A percentile compares a stretch with the other conserved stretches of the same genome.
phyloP scores from a whole-genome alignment of 1,140 invertebrate genomes.

The Scaptomyza montana region DNA sequence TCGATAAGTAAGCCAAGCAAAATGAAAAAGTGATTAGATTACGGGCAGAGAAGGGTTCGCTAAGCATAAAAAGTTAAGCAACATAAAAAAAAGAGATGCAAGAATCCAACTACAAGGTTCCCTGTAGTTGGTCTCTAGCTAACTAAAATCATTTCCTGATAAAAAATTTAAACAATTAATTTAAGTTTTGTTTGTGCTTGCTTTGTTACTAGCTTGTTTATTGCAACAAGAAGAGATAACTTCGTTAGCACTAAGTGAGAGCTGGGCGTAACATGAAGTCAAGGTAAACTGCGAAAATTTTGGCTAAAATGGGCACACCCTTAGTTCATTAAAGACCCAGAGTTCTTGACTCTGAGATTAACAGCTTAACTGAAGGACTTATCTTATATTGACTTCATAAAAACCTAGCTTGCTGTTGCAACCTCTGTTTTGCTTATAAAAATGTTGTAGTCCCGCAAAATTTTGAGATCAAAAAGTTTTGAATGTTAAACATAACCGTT shows the following conservation, averaged over 20 bases:
- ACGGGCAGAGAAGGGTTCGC: conserved; percentile 49
- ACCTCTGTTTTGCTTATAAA: too few relatives aligned
- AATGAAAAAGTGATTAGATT: conserved; percentile 65
- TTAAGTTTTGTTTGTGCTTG: too few relatives aligned
- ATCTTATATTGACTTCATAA: background rate
- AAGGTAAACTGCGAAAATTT: too few relatives aligned
- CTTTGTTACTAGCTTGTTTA: too few relatives aligned
- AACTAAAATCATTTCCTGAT: background rate
- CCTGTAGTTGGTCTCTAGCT: background rate
- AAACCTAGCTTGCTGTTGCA: background rate
- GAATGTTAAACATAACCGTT: conserved; percentile 60
- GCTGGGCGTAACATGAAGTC: too few relatives aligned
- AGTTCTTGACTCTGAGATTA: background rate
- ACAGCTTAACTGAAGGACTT: conserved; percentile 5
- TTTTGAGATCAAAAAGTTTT: conserved; percentile 72
- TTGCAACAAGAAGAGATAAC: too few relatives aligned
- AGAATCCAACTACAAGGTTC: background rate
- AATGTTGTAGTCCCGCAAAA: background rate
- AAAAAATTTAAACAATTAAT: too few relatives aligned
- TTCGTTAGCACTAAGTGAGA: too few relatives aligned
- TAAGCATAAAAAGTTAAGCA: conserved; percentile 13
- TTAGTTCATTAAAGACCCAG: background rate
- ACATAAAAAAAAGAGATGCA: background rate
- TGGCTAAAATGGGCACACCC: background rate
- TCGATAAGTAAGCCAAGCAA: conserved; percentile 33